Base-by-base conservation (phyloP, 1,140 invertebrate species). In the Apis mellifera region DNA sequence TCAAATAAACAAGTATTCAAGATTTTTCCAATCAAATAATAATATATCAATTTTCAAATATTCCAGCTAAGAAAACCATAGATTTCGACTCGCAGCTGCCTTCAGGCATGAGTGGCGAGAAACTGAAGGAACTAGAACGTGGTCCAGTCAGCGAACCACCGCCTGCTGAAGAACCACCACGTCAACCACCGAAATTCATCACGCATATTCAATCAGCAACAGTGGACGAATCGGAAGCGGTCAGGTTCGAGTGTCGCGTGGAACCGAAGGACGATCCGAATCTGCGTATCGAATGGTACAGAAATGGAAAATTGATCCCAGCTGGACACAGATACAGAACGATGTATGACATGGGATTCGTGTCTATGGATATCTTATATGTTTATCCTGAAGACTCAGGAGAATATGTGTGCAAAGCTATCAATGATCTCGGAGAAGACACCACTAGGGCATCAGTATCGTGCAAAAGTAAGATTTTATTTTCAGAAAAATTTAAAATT, bases 181-280 rank as follows among this genome's bases (percentile, higher is more conserved):
- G 95, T 32, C 94, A 95, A 86, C 97, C 97, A 74, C 98, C 98
- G 13, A 97, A 96, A 91, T 99, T 98, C 90, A 96, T 97, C 23
- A 97, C 97, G 8, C 97, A 97, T 90, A 98, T 98, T 84, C 95
- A 96, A 90, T 97, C 97, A 15, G 95, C 96, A 21, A 97, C 96
- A 5, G 95, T 97, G 8, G 97, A 97, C 89, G 98, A 99, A 94
- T 97, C 97, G 15, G 98, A 99, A 94, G 96, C 97, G 1, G 97
- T 99, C 1, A 96, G 98, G 75, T 99, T 99, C 91, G 98, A 99
- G 93, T 99, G 98, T 90, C 96, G 97, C 78, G 97, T 99, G 9
- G 97, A 99, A 91, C 99, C 99, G 1, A 97, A 98, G 93, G 97
- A 98, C 86, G 99, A 99, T 95, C 97, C 98, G 2, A 98, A 97